These are phyloP conservation scores for Meda fulgida DNA, from an alignment of 2,797 vertebrate genomes.

Conservation along the genomic window DNA sequence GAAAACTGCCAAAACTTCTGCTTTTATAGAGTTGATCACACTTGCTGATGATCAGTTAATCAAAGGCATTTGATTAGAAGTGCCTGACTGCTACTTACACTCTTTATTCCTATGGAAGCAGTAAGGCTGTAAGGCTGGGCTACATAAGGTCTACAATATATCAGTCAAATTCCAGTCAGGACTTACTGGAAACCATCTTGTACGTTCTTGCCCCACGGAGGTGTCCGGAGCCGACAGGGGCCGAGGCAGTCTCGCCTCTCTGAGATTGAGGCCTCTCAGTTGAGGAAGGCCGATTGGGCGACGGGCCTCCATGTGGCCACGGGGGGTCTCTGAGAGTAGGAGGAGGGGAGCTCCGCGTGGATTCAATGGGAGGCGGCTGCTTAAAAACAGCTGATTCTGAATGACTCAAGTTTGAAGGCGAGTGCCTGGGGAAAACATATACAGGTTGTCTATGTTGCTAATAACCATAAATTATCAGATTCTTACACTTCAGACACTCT, in stretches of 20 bases:
- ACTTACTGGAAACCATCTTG: slow-evolving; percentile 88
- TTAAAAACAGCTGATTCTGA: slow-evolving; percentile 83
- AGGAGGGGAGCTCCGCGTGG: slow-evolving; percentile 71
- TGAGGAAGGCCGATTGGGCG: slow-evolving; percentile 72
- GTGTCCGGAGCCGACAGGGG: slow-evolving; percentile 57
- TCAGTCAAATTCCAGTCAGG: not conserved
- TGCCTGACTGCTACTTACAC: too few relatives aligned
- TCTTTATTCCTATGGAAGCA: not conserved
- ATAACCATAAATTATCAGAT: not conserved
- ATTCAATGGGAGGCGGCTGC: slow-evolving; percentile 77
- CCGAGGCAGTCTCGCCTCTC: slow-evolving; percentile 69
- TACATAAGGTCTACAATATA: not conserved
- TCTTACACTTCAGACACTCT: not conserved
- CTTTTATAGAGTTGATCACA: too few relatives aligned
- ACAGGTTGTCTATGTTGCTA: not conserved
- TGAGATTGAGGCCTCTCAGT: slow-evolving; percentile 68
- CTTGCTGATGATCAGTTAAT: too few relatives aligned
- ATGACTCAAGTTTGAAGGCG: slow-evolving; percentile 83
- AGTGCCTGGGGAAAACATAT: slow-evolving; percentile 76
- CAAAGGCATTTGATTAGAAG: too few relatives aligned
- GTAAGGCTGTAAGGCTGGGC: not conserved
- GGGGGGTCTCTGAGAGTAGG: slow-evolving; percentile 78
- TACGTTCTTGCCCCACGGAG: slow-evolving; percentile 79
- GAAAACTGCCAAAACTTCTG: too few relatives aligned
- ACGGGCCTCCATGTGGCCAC: slow-evolving; percentile 80